These are phyloP conservation scores for Heliopora coerulea DNA, from an alignment of 92 coral and sea anemone species.

Conservation along the genomic window DNA sequence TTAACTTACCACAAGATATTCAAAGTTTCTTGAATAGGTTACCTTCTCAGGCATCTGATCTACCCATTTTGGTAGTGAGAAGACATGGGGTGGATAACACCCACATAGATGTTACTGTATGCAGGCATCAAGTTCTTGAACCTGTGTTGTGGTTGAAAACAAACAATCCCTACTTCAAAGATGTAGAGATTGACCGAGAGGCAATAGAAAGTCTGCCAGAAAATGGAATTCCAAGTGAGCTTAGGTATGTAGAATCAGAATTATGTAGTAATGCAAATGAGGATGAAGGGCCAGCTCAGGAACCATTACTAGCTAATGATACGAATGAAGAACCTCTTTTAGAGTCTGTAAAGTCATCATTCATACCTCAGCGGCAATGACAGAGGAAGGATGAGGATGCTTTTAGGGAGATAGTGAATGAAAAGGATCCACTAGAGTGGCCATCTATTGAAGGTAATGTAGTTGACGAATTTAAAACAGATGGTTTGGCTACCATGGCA, in stretches of 20 bases:
- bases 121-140: constrained; percentile 38
- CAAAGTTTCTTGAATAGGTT: constrained; percentile 39
- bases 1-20: constrained; percentile 56
- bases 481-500: constrained; percentile 69
- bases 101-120: constrained; percentile 44
- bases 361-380: background rate
- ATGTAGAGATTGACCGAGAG: constrained; percentile 13
- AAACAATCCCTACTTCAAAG: constrained; percentile 36
- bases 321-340: background rate
- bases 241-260: background rate
- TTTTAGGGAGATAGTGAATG: background rate
- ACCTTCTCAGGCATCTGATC: constrained; percentile 19
- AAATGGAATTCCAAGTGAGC: background rate
- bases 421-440: constrained; percentile 1
- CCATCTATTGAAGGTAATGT: constrained; percentile 40
- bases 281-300: constrained; percentile 19
- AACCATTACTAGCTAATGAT: background rate
- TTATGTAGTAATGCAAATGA: background rate
- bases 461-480: constrained; percentile 61
- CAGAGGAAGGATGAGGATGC: background rate
- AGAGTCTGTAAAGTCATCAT: background rate
- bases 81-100: constrained; percentile 53
- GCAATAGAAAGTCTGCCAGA: constrained; percentile 6
- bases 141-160: constrained; percentile 41
- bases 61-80: constrained; percentile 51